These are phyloP conservation scores for Euglossa dilemma DNA, from an alignment of 1,140 invertebrate species.

Conservation along the genomic window DNA sequence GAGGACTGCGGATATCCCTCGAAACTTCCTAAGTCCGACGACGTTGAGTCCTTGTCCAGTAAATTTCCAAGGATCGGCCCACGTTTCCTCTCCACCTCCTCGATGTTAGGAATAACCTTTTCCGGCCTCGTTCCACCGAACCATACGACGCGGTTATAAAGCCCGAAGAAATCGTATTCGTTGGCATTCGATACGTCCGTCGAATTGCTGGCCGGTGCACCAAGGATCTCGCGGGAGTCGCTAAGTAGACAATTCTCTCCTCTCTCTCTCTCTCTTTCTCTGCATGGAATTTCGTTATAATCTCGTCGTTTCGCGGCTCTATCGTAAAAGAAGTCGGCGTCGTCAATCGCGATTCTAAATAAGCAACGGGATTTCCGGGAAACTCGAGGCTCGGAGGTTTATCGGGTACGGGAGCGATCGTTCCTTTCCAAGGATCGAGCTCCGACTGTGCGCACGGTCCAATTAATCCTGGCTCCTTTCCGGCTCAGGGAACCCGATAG, in stretches of 20 bases:
- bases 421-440: not conserved
- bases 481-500: not conserved
- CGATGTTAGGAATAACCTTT: slow-evolving; percentile 10
- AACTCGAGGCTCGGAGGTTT: not conserved
- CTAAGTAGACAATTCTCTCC: no score
- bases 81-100: not conserved
- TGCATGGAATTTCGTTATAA: not conserved
- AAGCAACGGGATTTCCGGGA: not conserved
- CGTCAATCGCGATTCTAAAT: not conserved
- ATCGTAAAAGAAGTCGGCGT: no score
- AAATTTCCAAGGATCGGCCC: slow-evolving; percentile 38
- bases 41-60: slow-evolving; percentile 46
- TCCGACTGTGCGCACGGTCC: not conserved
- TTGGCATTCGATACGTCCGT: no score
- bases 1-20: slow-evolving; percentile 16
- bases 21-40: slow-evolving; percentile 40
- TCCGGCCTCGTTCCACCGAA: not conserved
- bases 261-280: no score
- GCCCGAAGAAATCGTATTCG: not conserved
- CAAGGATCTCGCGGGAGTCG: no score
- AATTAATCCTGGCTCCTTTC: slow-evolving; percentile 27
- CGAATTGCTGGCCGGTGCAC: not conserved
- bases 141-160: slow-evolving; percentile 33
- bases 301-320: not conserved
- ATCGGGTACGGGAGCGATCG: not conserved